A percentile compares a stretch with the other conserved stretches of the same genome.
phyloP scores from a whole-genome alignment of 2,888 invertebrate genomes.

The Dolomedes plantarius region DNA sequence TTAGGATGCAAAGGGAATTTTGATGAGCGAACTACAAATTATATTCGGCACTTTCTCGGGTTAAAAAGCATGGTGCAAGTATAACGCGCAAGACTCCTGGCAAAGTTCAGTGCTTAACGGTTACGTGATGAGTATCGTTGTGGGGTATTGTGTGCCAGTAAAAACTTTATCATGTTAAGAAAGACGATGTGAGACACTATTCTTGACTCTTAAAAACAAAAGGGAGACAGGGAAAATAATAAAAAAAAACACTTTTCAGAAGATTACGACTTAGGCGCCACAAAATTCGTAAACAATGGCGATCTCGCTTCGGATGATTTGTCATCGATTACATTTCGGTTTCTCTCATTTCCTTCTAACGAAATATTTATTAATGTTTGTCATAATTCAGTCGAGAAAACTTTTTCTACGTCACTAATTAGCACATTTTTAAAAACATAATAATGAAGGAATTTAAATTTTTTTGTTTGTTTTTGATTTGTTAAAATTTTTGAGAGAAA shows the following conservation, averaged over 20 bases:
- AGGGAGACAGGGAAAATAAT: not conserved
- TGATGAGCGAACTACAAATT: conserved; percentile 44
- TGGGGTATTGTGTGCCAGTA: not conserved
- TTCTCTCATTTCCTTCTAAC: not conserved
- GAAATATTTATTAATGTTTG: no score
- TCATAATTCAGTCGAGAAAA: no score
- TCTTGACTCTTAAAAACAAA: not conserved
- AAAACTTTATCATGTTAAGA: not conserved
- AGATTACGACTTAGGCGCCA: not conserved
- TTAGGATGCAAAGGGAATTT: conserved; percentile 19
- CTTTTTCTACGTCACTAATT: no score
- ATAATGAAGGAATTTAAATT: no score
- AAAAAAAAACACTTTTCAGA: not conserved
- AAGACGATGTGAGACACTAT: not conserved
- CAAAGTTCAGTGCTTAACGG: not conserved
- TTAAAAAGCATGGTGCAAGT: conserved; percentile 15
- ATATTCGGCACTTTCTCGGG: conserved; percentile 47
- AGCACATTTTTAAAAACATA: no score
- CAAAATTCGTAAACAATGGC: not conserved
- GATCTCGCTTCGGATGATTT: not conserved
- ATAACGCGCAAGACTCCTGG: conserved; percentile 15
- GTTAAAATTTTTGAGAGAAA: no score
- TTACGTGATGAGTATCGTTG: not conserved
- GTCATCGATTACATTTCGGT: not conserved
- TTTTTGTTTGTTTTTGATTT: no score